Conservation (phyloP, 2,888 invertebrate genomes). For the Branchipolynoe longqiensis region DNA sequence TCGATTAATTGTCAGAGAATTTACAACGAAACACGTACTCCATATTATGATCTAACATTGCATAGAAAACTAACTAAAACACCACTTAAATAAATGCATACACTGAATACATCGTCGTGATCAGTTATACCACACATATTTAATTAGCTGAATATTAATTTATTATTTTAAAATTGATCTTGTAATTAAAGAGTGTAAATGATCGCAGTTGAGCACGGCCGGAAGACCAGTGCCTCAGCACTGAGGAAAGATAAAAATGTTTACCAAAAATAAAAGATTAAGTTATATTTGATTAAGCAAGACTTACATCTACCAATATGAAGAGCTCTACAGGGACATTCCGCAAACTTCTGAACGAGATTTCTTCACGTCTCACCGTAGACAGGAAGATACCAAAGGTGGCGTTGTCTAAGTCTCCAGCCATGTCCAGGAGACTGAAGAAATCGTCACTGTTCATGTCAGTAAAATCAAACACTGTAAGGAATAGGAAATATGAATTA, state of each 20-base stretch:
- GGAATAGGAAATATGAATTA: not conserved
- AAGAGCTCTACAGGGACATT: constrained; percentile 13
- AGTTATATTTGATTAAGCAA: not conserved
- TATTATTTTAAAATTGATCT: too few relatives aligned
- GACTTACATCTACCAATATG: constrained; percentile 26
- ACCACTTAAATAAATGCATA: too few relatives aligned
- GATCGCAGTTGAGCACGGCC: too few relatives aligned
- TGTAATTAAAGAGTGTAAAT: too few relatives aligned
- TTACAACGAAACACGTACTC: too few relatives aligned
- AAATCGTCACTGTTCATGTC: constrained; percentile 36
- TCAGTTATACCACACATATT: not conserved
- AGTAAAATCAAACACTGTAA: constrained; percentile 16
- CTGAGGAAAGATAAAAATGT: not conserved
- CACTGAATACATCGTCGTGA: too few relatives aligned
- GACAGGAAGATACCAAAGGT: not conserved
- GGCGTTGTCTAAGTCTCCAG: not conserved
- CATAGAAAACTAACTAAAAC: too few relatives aligned
- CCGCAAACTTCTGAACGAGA: too few relatives aligned
- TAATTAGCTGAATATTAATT: not conserved
- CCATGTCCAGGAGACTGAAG: constrained; percentile 1
- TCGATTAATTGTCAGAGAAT: too few relatives aligned
- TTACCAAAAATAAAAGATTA: not conserved
- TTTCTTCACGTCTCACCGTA: not conserved
- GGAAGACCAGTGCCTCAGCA: too few relatives aligned
- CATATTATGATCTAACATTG: too few relatives aligned